These are phyloP conservation scores for Halisarca cf. caerulea DNA, from an alignment of 37 sponge, comb jelly and placozoan species.

Conservation along the genomic window DNA sequence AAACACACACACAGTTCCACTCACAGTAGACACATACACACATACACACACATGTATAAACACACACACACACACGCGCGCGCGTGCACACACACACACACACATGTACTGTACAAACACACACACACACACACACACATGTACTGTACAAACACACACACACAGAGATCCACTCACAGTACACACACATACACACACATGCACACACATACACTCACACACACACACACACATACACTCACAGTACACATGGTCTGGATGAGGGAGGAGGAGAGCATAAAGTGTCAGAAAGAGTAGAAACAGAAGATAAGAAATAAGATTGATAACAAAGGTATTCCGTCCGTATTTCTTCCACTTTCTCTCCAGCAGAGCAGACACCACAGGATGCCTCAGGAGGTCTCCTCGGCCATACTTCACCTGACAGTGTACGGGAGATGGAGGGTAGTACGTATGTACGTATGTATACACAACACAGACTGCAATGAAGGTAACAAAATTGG, in stretches of 20 bases:
- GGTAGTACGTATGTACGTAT: no score
- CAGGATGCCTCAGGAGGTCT: background rate
- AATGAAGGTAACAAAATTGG: no score
- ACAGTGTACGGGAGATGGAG: slow-evolving; percentile 73
- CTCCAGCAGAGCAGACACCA: slow-evolving; percentile 40
- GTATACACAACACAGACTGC: no score
- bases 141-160: background rate
- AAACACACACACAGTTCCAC: no score
- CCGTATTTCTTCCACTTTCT: slow-evolving; percentile 87
- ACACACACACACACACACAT: background rate
- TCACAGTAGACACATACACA: no score
- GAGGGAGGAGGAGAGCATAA: slow-evolving; percentile 71
- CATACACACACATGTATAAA: no score
- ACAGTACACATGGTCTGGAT: slow-evolving; percentile 53
- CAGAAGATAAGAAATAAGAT: slow-evolving; percentile 76
- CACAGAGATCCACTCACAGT: slow-evolving; percentile 44
- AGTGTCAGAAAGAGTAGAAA: slow-evolving; percentile 77
- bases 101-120: background rate
- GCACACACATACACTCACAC: background rate
- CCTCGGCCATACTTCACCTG: background rate
- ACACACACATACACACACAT: slow-evolving; percentile 35
- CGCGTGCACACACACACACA: slow-evolving; percentile 14
- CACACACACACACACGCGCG: slow-evolving; percentile 16
- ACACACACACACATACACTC: slow-evolving; percentile 19
- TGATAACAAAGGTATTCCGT: slow-evolving; percentile 72